Base-by-base conservation (phyloP, 1,140 invertebrate species). In the Ridgeia piscesae region DNA sequence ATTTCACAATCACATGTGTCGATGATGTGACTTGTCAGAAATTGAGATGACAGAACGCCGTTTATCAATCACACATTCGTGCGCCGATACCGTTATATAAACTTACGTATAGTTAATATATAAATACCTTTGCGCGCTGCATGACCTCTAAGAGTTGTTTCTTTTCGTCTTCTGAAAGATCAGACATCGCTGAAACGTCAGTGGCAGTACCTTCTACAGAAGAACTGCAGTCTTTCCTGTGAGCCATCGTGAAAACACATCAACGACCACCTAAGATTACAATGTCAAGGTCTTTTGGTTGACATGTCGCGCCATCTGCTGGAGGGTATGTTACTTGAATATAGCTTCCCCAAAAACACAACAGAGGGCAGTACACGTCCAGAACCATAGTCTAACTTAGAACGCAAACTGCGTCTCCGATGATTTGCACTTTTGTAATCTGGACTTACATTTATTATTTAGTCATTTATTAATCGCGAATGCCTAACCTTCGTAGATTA, bases 81-180 rank as follows among this genome's bases (percentile, higher is more conserved):
- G 27, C 58, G 14, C 27, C 4, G 58, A 27, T 21, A n/a, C n/a
- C n/a, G n/a, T n/a, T n/a, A n/a, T n/a, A 77, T 14, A 21, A 77
- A 17, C 17, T 77, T 77, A 77, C 27, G 58, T 77, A 77, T 14
- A 77, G 42, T 42, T 89, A 89, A 34, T 89, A 89, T 4, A 33
- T 35, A 58, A 91, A 48, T 93, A 95, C 95, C 94, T 95, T 94
- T 31, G 95, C 95, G 91, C 94, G 88, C 91, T 95, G 94, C 94
- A 95, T 95, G 1, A 95, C 95, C 89, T 94, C 95, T 42, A 95
- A 94, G 21, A 95, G 94, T 93, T 95, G 94, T 35, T 94, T 91
- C 89, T 94, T 92, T 93, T 95, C 95, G 31, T 94, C 93, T 92
- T 95, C 94, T 88, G 95, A 94, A 34, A 95, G 94, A 42, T 93